Evolutionary conservation across 1,140 invertebrate species (phyloP).

Genomic region (Trichonephila clavipes): DNA sequence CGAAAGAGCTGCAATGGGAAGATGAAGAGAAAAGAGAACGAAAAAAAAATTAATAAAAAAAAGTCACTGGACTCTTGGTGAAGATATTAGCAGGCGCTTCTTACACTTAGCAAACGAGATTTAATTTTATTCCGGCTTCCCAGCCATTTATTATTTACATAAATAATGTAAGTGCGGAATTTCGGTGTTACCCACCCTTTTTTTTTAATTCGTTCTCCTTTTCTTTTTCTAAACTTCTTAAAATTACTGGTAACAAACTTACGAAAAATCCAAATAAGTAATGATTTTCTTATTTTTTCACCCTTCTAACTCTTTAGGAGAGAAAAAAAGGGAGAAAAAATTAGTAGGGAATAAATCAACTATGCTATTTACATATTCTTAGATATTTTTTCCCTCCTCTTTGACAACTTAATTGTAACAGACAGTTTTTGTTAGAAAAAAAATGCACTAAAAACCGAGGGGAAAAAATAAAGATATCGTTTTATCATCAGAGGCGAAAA

Average conservation of each 20-base stretch:
- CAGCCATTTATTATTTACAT: slow-evolving; percentile 60
- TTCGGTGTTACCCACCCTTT: background rate
- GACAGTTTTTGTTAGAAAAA: too few relatives aligned
- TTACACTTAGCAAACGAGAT: slow-evolving; percentile 48
- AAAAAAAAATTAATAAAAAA: background rate
- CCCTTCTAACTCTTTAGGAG: background rate
- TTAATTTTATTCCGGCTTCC: slow-evolving; percentile 54
- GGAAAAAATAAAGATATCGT: background rate
- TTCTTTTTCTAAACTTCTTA: background rate
- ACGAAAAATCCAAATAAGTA: background rate
- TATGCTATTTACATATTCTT: slow-evolving; percentile 23
- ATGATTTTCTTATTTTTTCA: background rate
- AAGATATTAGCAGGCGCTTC: slow-evolving; percentile 50
- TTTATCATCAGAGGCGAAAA: background rate
- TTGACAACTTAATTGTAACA: background rate
- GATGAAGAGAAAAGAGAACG: background rate
- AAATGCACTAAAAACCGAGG: too few relatives aligned
- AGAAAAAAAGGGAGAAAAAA: background rate
- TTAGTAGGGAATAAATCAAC: background rate
- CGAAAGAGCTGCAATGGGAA: background rate
- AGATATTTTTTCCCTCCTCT: background rate
- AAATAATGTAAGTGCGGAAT: slow-evolving; percentile 42
- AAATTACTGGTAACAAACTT: background rate
- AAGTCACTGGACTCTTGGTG: background rate
- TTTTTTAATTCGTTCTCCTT: background rate